Conservation (phyloP, 2,797 vertebrate genomes). For the Enteromius paludinosus region DNA sequence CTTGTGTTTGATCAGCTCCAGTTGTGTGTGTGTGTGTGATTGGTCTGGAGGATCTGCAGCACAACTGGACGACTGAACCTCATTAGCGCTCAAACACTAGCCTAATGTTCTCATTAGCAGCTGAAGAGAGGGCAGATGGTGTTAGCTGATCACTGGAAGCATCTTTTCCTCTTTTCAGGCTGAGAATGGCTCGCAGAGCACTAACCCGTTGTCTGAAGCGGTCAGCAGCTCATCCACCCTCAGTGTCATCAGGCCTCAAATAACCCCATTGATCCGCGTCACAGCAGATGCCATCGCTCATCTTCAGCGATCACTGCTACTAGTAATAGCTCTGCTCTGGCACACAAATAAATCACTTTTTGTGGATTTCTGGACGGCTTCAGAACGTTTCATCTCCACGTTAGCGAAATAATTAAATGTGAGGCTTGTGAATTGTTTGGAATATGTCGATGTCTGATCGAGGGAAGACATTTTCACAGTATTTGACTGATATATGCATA, state of each 20-base stretch:
- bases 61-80: conserved; percentile 10
- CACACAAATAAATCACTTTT: not conserved
- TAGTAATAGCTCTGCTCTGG: not conserved
- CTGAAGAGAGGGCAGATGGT: conserved; percentile 2
- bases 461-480: conserved; percentile 8
- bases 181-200: not conserved
- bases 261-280: conserved; percentile 45
- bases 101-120: conserved; percentile 46
- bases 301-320: conserved; percentile 4
- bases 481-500: conserved; percentile 29
- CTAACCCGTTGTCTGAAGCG: not conserved
- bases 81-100: conserved; percentile 21
- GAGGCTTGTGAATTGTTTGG: not conserved
- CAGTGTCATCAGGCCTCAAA: conserved; percentile 42
- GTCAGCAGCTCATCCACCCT: conserved; percentile 53
- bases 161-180: conserved; percentile 19
- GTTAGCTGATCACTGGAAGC: not conserved
- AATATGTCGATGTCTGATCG: not conserved
- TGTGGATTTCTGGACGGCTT: conserved; percentile 14
- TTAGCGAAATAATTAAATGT: not conserved
- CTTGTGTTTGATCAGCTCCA: not conserved
- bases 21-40: not conserved
- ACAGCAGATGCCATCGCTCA: conserved; percentile 29
- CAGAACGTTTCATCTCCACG: not conserved
- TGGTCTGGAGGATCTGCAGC: not conserved